phyloP scores from a whole-genome alignment of 2,797 vertebrate species.

The Sebastes elongatus region DNA sequence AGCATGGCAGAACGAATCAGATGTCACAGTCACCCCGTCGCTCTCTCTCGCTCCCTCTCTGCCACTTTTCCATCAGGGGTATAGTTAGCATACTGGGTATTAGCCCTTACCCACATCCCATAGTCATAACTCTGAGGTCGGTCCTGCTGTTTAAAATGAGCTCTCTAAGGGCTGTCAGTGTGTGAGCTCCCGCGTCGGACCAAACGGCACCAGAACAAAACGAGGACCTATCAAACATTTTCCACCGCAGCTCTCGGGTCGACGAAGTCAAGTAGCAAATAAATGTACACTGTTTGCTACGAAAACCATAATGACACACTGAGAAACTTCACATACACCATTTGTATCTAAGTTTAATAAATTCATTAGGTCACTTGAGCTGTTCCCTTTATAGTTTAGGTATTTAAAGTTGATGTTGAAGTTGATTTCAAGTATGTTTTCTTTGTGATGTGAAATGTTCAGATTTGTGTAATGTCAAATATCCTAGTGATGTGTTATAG shows the following conservation, averaged over 20 bases:
- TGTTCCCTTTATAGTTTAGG: not conserved
- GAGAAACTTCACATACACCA: conserved; percentile 11
- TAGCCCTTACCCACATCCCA: conserved; percentile 62
- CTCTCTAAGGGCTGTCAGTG: conserved; percentile 47
- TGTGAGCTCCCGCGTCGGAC: conserved; percentile 51
- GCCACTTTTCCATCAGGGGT: conserved; percentile 69
- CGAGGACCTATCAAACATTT: conserved; percentile 51
- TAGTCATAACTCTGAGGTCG: conserved; percentile 70
- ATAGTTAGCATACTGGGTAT: conserved; percentile 58
- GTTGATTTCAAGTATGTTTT: not conserved
- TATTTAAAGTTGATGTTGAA: not conserved
- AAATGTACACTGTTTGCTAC: conserved; percentile 24
- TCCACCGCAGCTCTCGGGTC: conserved; percentile 61
- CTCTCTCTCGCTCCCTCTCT: conserved; percentile 29
- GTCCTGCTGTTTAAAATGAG: conserved; percentile 60
- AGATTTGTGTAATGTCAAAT: conserved; percentile 19
- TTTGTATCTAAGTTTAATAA: not conserved
- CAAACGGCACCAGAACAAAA: conserved; percentile 64
- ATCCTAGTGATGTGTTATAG: not conserved
- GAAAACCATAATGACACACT: conserved; percentile 36
- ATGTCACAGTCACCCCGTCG: conserved; percentile 57
- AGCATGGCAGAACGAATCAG: conserved; percentile 71
- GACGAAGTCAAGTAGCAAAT: conserved; percentile 38
- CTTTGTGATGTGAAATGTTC: conserved; percentile 9
- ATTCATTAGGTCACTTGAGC: conserved; percentile 18